Evolutionary conservation across 2,888 invertebrate species (phyloP).

Genomic region (Drosophila paranaensis): DNA sequence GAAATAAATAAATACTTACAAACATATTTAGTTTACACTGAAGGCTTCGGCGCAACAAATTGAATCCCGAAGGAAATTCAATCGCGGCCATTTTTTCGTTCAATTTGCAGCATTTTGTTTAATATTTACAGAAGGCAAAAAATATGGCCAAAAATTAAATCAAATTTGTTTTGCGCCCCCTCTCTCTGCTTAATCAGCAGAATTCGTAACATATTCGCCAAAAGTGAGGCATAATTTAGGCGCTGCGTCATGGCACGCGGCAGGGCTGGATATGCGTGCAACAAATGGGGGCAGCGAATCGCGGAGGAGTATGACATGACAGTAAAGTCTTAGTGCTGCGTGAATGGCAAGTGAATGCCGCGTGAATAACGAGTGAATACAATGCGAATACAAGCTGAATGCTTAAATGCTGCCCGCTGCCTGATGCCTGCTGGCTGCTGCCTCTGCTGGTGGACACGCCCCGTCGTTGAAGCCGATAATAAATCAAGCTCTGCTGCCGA

Average conservation of each 20-base stretch:
- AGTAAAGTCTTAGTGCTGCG: conserved; percentile 31
- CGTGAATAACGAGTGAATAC: conserved; percentile 29
- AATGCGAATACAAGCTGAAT: conserved; percentile 32
- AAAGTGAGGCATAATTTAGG: conserved; percentile 41
- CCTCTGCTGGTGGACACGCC: conserved; percentile 40
- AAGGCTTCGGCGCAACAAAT: background rate
- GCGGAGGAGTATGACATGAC: conserved; percentile 24
- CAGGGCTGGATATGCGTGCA: conserved; percentile 29
- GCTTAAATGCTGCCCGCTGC: conserved; percentile 27
- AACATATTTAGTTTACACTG: background rate
- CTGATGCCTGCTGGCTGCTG: background rate
- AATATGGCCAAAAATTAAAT: conserved; percentile 7
- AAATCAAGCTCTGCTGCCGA: conserved; percentile 58
- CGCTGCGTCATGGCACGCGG: conserved; percentile 36
- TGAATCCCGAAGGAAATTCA: background rate
- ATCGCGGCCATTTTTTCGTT: background rate
- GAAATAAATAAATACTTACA: background rate
- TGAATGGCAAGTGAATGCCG: conserved; percentile 23
- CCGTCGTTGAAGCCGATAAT: conserved; percentile 49
- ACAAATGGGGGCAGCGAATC: conserved; percentile 1
- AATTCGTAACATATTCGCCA: conserved; percentile 26
- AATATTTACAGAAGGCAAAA: background rate
- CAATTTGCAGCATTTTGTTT: background rate
- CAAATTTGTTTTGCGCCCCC: conserved; percentile 6
- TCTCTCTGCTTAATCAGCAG: conserved; percentile 18